Evolutionary conservation across 2,113 vertebrate species (phyloP), one percentile per base, ranked within the genome.

Genomic region (Alosa alosa): DNA sequence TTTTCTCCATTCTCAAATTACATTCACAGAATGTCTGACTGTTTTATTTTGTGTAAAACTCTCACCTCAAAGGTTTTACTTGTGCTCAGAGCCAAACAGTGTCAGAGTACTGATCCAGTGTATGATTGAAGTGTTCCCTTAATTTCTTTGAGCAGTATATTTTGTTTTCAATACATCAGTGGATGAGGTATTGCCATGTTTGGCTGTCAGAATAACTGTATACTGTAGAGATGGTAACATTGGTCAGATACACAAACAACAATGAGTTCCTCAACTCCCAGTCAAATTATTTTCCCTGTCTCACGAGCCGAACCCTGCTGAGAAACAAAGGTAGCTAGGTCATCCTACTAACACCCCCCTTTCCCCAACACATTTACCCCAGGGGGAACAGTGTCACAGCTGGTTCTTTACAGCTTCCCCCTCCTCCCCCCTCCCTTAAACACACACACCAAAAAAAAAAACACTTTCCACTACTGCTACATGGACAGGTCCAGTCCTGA

Each of bases 361-460:
- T 64, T n/a, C 60, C 60, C 22, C 60, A 39, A 36, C 72, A 72
- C 31, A 44, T 8, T 47, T 81, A 83, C 57, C 83, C 84, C 81
- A 50, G 20, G 3, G 41, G 49, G 84, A 47, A 87, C 83, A 81
- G 83, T 87, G 90, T 89, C 91, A 90, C 93, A 93, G 91, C 93
- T 94, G 93, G 92, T 94, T 93, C 55, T 60, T 60, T 44, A 64
- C 45, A 18, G 44, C 46, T 46, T 41, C 4, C 18, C 22, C 25
- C 20, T 8, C 41, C 52, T 22, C n/a, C 83, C 0, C 17, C 49
- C 22, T 13, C n/a, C 44, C 50, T 2, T 10, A 41, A 41, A 64
- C 52, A 20, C 52, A 75, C 82, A 17, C 17, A 55, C 17, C 15
- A 31, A 17, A 50, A 36, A 20, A 10, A 60, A 17, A 60, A 20